Conservation (phyloP, 2,797 vertebrate species). For the Vipera ursinii region DNA sequence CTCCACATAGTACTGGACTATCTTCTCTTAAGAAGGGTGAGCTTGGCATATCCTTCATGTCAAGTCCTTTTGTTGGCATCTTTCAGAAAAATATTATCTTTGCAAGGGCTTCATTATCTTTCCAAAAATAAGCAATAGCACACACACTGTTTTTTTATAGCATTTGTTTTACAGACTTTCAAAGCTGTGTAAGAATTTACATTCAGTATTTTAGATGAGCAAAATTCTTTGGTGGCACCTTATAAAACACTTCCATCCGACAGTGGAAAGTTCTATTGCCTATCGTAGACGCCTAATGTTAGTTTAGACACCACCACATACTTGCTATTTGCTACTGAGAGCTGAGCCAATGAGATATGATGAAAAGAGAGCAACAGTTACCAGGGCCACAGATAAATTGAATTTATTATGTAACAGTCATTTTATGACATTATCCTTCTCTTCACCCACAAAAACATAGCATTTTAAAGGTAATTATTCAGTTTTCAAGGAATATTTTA, state of each 20-base stretch:
- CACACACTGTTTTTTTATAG: neutral
- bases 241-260: slow-evolving; percentile 25
- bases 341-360: neutral
- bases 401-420: neutral
- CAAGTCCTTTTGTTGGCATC: neutral
- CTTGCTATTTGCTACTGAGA: neutral
- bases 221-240: slow-evolving; percentile 28
- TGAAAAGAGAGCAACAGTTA: neutral
- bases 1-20: neutral
- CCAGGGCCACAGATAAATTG: neutral
- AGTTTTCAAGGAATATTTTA: neutral
- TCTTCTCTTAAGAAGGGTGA: neutral
- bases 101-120: neutral
- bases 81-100: neutral
- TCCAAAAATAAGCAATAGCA: neutral
- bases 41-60: neutral
- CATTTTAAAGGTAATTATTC: neutral
- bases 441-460: neutral
- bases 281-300: slow-evolving; percentile 10
- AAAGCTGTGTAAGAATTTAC: slow-evolving; percentile 19
- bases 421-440: neutral
- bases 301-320: neutral
- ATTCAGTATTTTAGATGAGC: slow-evolving; percentile 23
- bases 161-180: slow-evolving; percentile 26
- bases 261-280: slow-evolving; percentile 11